Evolutionary conservation across 2,888 invertebrate genomes (phyloP).

Genomic region (Chaetogeoica ovagalla): DNA sequence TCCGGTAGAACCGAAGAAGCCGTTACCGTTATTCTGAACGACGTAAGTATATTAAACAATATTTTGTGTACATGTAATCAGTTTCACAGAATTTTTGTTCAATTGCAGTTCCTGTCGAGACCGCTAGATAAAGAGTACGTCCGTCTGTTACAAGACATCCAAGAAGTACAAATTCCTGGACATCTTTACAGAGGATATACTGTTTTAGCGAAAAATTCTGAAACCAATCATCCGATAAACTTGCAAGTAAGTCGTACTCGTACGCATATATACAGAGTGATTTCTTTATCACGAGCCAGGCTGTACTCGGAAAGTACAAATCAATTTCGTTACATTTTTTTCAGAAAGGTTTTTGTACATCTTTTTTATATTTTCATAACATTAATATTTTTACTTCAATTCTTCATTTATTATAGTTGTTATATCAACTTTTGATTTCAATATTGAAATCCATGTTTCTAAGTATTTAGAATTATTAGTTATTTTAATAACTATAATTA

Average conservation of each 20-base stretch:
- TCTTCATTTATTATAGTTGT: not conserved
- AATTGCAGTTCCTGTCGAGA: slow-evolving; percentile 61
- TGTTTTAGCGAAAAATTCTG: slow-evolving; percentile 62
- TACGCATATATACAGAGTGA: too few species aligned
- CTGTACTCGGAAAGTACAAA: too few species aligned
- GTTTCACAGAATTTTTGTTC: not conserved
- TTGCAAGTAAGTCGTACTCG: slow-evolving; percentile 14
- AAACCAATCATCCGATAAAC: slow-evolving; percentile 55
- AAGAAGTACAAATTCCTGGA: slow-evolving; percentile 61
- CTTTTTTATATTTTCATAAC: not conserved
- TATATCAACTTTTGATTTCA: too few species aligned
- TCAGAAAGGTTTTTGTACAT: too few species aligned
- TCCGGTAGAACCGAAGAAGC: slow-evolving; percentile 82
- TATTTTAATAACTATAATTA: too few species aligned
- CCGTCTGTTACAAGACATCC: slow-evolving; percentile 66
- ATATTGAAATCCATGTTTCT: too few species aligned
- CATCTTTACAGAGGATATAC: slow-evolving; percentile 78
- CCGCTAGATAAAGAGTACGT: slow-evolving; percentile 68
- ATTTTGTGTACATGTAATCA: not conserved
- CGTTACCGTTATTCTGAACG: slow-evolving; percentile 68
- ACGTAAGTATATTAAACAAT: slow-evolving; percentile 60
- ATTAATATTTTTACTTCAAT: not conserved
- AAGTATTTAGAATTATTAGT: too few species aligned
- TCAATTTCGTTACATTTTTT: too few species aligned
- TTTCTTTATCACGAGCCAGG: too few species aligned